Percentiles rank a stretch among this genome's conserved stretches.
These are phyloP conservation scores for Uropsilus gracilis DNA, from an alignment of 2,113 vertebrate species.

Conservation along the genomic window DNA sequence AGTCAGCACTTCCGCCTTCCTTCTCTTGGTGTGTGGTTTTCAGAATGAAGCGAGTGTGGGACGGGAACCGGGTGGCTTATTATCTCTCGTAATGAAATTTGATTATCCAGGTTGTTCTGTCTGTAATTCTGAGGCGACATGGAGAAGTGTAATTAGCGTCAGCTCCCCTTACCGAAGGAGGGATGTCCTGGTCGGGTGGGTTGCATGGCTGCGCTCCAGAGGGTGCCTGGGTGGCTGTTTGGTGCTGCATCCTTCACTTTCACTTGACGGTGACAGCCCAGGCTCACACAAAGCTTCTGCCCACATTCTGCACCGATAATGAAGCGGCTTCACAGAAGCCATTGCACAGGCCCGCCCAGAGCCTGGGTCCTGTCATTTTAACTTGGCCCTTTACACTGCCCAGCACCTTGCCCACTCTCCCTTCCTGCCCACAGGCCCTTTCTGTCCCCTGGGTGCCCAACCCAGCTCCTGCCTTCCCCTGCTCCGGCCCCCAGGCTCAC, in stretches of 20 bases:
- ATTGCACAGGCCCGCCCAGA: constrained; percentile 46
- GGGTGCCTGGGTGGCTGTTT: constrained; percentile 62
- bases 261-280: constrained; percentile 72
- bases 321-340: constrained; percentile 70
- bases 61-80: not conserved
- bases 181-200: constrained; percentile 2
- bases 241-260: constrained; percentile 66
- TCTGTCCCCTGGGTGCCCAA: not conserved
- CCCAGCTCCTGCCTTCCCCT: not conserved
- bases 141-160: constrained; percentile 58
- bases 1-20: not conserved
- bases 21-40: not conserved
- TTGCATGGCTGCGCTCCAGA: constrained; percentile 5
- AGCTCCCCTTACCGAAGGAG: constrained; percentile 34
- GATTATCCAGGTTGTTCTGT: constrained; percentile 22
- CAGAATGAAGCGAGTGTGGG: not conserved
- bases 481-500: fast-evolving
- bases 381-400: constrained; percentile 17
- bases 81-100: constrained; percentile 33
- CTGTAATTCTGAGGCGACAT: constrained; percentile 32
- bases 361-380: constrained; percentile 57
- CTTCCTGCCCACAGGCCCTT: not conserved
- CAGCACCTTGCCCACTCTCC: constrained; percentile 52
- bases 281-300: constrained; percentile 62
- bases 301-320: constrained; percentile 62